Conservation (phyloP, 1,140 invertebrate genomes). For the Mycetomoellerius zeteki region DNA sequence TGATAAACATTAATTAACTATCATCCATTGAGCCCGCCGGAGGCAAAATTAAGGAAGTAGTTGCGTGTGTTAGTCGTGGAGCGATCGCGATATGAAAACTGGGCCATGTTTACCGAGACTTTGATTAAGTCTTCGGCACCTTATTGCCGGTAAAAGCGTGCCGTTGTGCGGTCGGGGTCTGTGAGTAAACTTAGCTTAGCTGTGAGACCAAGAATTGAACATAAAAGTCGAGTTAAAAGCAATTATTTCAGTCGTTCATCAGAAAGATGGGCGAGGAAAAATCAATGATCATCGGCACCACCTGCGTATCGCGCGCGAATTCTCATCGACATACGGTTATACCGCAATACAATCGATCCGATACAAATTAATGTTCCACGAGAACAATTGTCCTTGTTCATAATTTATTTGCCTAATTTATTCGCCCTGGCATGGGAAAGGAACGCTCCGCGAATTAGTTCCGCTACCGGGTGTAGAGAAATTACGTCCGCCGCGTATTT, state of each 20-base stretch:
- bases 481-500: conserved; percentile 27
- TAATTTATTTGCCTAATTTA: conserved; percentile 56
- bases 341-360: conserved; percentile 30
- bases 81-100: conserved; percentile 61
- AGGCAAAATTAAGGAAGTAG: conserved; percentile 22
- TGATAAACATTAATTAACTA: conserved; percentile 36
- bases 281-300: conserved; percentile 3
- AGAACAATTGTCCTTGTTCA: conserved; percentile 16
- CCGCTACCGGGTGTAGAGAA: conserved; percentile 19
- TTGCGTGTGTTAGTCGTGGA: conserved; percentile 30
- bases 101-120: conserved; percentile 69
- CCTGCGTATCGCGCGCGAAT: conserved; percentile 11
- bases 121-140: conserved; percentile 71
- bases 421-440: neutral
- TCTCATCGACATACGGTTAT: conserved; percentile 4
- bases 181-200: conserved; percentile 30
- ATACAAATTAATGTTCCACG: conserved; percentile 11
- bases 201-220: conserved; percentile 39
- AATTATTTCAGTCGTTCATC: conserved; percentile 39
- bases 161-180: neutral
- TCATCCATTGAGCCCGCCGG: neutral
- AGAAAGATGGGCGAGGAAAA: conserved; percentile 7
- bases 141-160: conserved; percentile 70
- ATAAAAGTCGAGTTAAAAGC: conserved; percentile 61
- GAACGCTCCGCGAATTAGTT: conserved; percentile 40